Evolutionary conservation across 2,113 vertebrate genomes (phyloP).

Genomic region (Corythaeola cristata): DNA sequence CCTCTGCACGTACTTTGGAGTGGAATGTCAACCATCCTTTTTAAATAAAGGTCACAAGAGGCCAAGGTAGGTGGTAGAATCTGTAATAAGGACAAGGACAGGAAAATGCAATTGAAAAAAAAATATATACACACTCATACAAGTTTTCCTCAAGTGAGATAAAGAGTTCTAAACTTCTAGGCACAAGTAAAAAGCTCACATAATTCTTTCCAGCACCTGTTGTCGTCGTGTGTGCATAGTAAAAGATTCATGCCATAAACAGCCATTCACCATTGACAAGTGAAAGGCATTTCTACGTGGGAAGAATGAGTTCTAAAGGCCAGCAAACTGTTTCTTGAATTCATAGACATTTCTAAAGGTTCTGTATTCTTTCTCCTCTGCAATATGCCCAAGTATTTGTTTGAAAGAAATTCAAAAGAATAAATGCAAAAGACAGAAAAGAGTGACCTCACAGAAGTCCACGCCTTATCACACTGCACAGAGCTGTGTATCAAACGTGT

Average conservation of each 20-base stretch:
- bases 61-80: background rate
- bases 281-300: conserved; percentile 32
- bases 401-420: conserved; percentile 42
- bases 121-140: background rate
- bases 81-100: background rate
- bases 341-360: conserved; percentile 47
- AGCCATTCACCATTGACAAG: conserved; percentile 32
- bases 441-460: conserved; percentile 25
- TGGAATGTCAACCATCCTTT: background rate
- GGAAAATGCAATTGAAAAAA: background rate
- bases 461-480: conserved; percentile 24
- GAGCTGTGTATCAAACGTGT: conserved; percentile 36
- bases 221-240: background rate
- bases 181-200: conserved; percentile 29
- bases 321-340: conserved; percentile 56
- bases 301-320: conserved; percentile 33
- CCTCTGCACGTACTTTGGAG: background rate
- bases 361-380: conserved; percentile 40
- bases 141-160: background rate
- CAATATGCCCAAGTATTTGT: conserved; percentile 36
- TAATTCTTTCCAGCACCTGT: conserved; percentile 57
- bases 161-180: conserved; percentile 31
- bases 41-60: background rate
- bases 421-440: background rate
- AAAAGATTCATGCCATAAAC: conserved; percentile 48